phyloP scores from a whole-genome alignment of 2,113 vertebrate genomes.

The Coptodon bakossiorum region DNA sequence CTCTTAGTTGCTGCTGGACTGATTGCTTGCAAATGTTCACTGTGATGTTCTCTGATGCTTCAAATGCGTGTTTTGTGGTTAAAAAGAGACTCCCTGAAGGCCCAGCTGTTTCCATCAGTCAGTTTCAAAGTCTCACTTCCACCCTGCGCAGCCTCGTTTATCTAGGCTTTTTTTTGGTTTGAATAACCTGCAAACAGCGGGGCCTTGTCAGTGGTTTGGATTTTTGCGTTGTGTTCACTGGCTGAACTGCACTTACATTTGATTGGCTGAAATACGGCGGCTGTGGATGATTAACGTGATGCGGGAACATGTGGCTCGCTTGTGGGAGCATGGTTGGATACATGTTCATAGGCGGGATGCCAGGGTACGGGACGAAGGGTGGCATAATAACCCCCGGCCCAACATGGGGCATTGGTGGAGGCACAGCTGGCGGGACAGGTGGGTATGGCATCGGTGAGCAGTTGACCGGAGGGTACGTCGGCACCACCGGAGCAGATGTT shows the following conservation, averaged over 20 bases:
- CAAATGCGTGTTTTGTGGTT: neutral
- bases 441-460: neutral
- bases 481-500: neutral
- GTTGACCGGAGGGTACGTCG: neutral
- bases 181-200: slow-evolving; percentile 52
- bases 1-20: neutral
- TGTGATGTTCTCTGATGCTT: neutral
- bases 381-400: neutral
- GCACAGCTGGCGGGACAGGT: neutral
- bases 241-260: neutral
- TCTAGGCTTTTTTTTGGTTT: neutral
- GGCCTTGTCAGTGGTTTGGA: neutral
- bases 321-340: neutral
- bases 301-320: neutral
- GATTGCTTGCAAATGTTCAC: neutral
- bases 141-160: accelerated
- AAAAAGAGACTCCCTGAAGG: neutral
- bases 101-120: neutral
- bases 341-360: neutral
- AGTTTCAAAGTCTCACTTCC: neutral
- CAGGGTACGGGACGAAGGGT: neutral
- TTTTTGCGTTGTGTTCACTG: neutral
- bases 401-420: neutral
- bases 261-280: neutral
- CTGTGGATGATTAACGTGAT: neutral